These are phyloP conservation scores for Gymnogyps californianus DNA, from an alignment of 2,113 vertebrate species.

Conservation along the genomic window DNA sequence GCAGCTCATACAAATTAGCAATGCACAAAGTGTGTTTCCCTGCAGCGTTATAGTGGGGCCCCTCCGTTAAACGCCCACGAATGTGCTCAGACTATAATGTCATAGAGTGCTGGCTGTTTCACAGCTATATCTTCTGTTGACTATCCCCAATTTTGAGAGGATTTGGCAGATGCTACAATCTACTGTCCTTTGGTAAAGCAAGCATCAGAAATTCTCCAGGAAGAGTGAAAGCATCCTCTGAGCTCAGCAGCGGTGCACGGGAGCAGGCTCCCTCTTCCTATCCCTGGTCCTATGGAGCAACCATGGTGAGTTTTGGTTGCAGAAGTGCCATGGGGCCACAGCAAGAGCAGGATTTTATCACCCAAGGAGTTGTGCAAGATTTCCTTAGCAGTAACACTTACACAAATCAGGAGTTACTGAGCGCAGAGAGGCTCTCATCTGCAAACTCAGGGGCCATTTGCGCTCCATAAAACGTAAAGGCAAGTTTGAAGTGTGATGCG, in stretches of 20 bases:
- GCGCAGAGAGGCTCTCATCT: neutral
- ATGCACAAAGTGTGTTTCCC: neutral
- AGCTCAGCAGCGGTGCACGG: accelerated
- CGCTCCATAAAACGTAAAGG: neutral
- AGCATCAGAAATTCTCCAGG: neutral
- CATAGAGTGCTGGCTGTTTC: neutral
- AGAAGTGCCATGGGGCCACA: accelerated
- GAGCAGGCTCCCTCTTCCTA: neutral
- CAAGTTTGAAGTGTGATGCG: accelerated
- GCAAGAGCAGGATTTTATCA: neutral
- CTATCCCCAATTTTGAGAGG: neutral
- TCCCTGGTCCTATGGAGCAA: neutral
- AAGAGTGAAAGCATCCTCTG: neutral
- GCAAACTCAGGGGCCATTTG: neutral
- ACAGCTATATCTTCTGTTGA: neutral
- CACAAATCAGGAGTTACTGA: neutral
- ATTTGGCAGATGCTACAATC: neutral
- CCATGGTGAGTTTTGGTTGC: accelerated
- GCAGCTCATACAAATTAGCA: neutral
- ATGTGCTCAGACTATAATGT: neutral
- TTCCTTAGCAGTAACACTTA: neutral
- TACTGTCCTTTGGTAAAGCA: too few relatives aligned
- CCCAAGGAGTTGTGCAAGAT: neutral
- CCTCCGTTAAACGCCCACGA: accelerated
- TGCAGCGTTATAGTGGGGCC: accelerated